Evolutionary conservation across 2,888 invertebrate genomes (phyloP), one percentile per base, ranked within the genome.

Genomic region (Monochamus alternatus): DNA sequence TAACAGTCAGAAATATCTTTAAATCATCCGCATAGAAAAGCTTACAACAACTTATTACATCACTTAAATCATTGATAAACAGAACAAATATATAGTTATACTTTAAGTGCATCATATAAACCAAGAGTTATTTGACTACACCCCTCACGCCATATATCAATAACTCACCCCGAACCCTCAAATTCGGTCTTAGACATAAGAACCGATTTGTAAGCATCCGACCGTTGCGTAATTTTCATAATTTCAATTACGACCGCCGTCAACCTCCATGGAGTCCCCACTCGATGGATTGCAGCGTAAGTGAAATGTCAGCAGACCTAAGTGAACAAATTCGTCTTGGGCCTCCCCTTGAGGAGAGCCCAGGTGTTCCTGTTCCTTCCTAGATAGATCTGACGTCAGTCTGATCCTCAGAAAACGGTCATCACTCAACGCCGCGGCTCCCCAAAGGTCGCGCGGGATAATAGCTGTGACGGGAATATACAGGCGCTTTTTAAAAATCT

Each of bases 231-330:
- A 73, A 71, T 74, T 59, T 64, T 51, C 73, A 75, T 78, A 78
- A 78, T 74, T 75, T 74, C 78, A 72, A 75, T 75, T 72, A 73
- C 69, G 69, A 63, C 70, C 47, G 47, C 70, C 68, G 63, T 32
- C 12, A 67, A 73, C 70, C 68, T 64, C 73, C 70, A 75, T 76
- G 76, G 73, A 76, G 73, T 77, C 71, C 74, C 70, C 62, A 67
- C 14, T 73, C 75, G 77, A 85, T 84, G 82, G 86, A 86, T 85
- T 81, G 84, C 81, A 81, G 84, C 85, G 82, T 86, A 86, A 87
- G 86, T 85, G 86, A 86, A 86, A 86, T 86, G 87, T 87, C 87
- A 86, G 84, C 86, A 84, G 84, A 79, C 80, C 82, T 86, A 86
- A 86, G 86, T 86, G 85, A 81, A 83, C 82, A 83, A 82, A 86